Percentiles rank a stretch among this genome's conserved stretches.
These are phyloP conservation scores for Apamea epomidion DNA, from an alignment of 2,888 invertebrate species.

Conservation along the genomic window DNA sequence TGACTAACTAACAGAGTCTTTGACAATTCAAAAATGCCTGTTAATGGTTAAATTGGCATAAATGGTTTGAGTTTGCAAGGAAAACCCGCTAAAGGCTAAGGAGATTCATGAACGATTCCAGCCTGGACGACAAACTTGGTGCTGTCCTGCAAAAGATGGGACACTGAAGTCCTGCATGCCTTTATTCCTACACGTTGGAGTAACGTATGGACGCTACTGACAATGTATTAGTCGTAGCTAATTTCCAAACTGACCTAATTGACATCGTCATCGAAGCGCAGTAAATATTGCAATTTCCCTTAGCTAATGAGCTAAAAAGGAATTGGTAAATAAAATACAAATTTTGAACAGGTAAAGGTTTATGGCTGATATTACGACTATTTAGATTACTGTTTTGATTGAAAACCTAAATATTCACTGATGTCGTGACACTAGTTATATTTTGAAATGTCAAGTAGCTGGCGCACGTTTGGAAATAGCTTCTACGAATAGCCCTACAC, in stretches of 20 bases:
- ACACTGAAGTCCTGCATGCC: neutral
- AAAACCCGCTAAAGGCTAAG: neutral
- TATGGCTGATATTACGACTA: neutral
- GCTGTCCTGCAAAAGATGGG: neutral
- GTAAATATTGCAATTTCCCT: conserved; percentile 1
- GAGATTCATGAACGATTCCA: neutral
- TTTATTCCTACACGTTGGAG: neutral
- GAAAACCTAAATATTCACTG: conserved; percentile 35
- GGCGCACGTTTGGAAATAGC: neutral
- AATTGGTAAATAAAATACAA: neutral
- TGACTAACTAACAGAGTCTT: neutral
- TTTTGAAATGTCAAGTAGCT: neutral
- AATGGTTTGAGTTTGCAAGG: neutral
- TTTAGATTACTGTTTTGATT: conserved; percentile 11
- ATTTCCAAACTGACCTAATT: neutral
- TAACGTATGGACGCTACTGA: neutral
- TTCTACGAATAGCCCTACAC: neutral
- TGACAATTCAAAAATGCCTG: neutral
- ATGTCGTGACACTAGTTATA: neutral
- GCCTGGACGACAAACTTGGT: neutral
- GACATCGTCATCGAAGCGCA: neutral
- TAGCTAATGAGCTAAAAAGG: neutral
- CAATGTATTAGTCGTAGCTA: neutral
- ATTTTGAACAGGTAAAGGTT: conserved; percentile 2
- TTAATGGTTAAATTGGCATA: too few relatives aligned